Evolutionary conservation across 2,888 invertebrate species (phyloP), one percentile per base, ranked within the genome.

Genomic region (Nomada lathburiana): DNA sequence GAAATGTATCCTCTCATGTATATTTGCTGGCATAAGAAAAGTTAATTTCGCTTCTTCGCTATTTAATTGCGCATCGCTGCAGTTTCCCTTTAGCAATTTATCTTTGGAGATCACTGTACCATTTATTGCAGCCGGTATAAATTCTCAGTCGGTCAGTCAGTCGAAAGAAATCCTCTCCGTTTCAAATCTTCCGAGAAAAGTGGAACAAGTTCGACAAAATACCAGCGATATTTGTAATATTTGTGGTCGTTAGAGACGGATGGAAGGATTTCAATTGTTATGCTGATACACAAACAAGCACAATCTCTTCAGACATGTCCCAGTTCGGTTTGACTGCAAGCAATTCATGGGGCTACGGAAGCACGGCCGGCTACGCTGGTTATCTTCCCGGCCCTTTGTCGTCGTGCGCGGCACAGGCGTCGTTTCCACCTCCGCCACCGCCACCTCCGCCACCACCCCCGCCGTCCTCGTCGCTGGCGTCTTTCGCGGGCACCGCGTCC

Each of bases 341-440:
- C 90, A 98, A 98, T 94, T 97, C 97, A 16, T 98, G 98, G 98
- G 97, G 98, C 85, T 98, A 98, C 93, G 96, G 98, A 59, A 96
- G 97, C 63, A 97, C 98, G 44, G 97, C 97, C 76, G 97, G 97
- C 18, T 98, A 98, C 94, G 97, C 98, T 0, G 97, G 98, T 18
- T 98, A 98, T 93, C 95, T 98, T 90, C 96, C 96, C 62, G 95
- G 96, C 90, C 95, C 96, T 88, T 92, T 96, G 84, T 97, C 97
- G 47, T 97, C 97, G 26, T 97, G 97, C 92, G 97, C 96, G 62
- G 97, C 92, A 89, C 94, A 90, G 89, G 93, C 92, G 83, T 94
- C 93, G 79, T 93, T 93, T 65, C 92, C 94, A 76, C 94, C 94
- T 63, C 94, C 91, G 83, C 93, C 89, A 59, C 92, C 91, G 77